Conservation (phyloP, 2,797 vertebrate genomes). For the Sorex maritimensis region DNA sequence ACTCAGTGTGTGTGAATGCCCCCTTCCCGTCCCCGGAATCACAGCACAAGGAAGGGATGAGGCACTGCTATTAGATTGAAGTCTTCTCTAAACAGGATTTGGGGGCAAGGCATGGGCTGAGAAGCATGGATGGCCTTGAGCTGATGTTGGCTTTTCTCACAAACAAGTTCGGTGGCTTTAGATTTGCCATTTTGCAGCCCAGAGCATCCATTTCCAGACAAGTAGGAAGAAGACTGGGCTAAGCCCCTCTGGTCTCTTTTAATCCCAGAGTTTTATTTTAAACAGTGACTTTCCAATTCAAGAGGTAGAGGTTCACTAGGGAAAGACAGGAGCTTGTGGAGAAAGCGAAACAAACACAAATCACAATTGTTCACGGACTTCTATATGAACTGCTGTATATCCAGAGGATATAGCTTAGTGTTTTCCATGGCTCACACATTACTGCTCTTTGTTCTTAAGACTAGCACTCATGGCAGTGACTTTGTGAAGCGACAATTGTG, state of each 20-base stretch:
- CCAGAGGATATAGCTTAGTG: background rate
- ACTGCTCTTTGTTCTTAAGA: background rate
- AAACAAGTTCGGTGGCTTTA: background rate
- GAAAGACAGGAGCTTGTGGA: background rate
- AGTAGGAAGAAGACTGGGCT: background rate
- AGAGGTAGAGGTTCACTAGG: background rate
- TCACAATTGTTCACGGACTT: background rate
- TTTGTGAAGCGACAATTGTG: background rate
- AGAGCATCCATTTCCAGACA: background rate
- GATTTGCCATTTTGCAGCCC: background rate
- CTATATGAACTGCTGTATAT: background rate
- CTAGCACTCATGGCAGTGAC: background rate
- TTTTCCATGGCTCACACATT: background rate
- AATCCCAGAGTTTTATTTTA: background rate
- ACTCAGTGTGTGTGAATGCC: too few relatives aligned
- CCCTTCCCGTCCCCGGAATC: too few relatives aligned
- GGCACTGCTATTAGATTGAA: slow-evolving; percentile 15
- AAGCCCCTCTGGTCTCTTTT: slow-evolving; percentile 1
- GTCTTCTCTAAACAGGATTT: background rate
- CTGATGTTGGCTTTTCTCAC: background rate
- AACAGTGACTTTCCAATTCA: slow-evolving; percentile 27
- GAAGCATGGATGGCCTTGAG: accelerated
- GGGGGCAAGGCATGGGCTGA: background rate
- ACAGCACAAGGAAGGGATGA: too few relatives aligned
- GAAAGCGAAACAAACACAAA: slow-evolving; percentile 47